Evolutionary conservation across 2,113 vertebrate genomes (phyloP).

Genomic region (Setophaga coronata): DNA sequence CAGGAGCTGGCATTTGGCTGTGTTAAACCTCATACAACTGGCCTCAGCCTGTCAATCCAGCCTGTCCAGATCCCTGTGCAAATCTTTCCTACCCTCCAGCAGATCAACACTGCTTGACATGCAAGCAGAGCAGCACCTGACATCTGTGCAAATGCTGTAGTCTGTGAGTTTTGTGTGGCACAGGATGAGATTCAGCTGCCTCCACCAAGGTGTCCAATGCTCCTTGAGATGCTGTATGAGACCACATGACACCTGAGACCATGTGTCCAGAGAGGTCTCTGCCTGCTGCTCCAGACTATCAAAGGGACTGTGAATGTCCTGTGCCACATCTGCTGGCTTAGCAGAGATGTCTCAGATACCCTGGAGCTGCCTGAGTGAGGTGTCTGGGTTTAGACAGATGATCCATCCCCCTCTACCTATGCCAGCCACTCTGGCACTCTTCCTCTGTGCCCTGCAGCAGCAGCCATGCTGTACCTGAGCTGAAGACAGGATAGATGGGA

Average conservation of each 20-base stretch:
- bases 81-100: background rate
- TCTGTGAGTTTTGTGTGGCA: background rate
- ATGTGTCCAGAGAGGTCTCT: background rate
- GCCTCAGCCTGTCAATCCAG: background rate
- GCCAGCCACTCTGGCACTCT: background rate
- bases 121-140: background rate
- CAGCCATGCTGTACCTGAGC: fast-evolving
- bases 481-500: background rate
- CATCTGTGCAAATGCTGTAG: background rate
- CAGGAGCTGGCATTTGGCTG: background rate
- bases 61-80: background rate
- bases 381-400: background rate
- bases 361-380: background rate
- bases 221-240: background rate
- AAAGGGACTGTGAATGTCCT: background rate
- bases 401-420: background rate
- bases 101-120: background rate
- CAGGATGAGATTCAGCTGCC: background rate
- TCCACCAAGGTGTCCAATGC: background rate
- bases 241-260: background rate
- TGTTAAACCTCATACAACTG: background rate
- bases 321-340: background rate
- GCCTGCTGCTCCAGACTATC: background rate
- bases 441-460: background rate
- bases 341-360: background rate